Percentiles rank a stretch among this genome's conserved stretches.
phyloP scores from a whole-genome alignment of 2,113 vertebrate genomes.

The Rhynchomys soricoides region DNA sequence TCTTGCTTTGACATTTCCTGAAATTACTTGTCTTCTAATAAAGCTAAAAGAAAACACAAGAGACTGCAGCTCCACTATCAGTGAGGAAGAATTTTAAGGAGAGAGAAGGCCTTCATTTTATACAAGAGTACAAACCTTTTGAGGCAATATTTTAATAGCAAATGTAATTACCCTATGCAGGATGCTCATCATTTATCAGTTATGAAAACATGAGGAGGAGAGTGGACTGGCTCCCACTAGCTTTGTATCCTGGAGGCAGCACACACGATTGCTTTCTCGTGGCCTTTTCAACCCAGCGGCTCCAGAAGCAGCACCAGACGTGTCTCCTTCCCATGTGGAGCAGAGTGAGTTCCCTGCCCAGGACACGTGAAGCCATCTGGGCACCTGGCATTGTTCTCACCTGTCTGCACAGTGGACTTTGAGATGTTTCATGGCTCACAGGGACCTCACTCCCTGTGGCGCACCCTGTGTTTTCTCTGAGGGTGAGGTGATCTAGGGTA shows the following conservation, averaged over 20 bases:
- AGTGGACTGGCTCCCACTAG: not conserved
- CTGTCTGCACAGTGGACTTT: constrained; percentile 35
- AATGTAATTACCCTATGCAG: not conserved
- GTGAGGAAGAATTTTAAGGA: constrained; percentile 16
- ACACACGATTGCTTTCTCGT: not conserved
- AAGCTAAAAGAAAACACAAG: constrained; percentile 13
- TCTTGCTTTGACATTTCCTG: constrained; percentile 40
- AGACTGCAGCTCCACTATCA: constrained; percentile 6
- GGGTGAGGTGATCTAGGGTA: not conserved
- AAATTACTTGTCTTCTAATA: constrained; percentile 51
- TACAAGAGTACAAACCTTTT: not conserved
- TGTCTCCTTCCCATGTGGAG: not conserved
- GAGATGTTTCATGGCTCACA: not conserved
- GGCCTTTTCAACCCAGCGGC: not conserved
- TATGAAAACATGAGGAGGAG: not conserved
- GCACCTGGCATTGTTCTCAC: not conserved
- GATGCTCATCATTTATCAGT: not conserved
- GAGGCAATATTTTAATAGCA: constrained; percentile 18
- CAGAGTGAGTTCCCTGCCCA: not conserved
- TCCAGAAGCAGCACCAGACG: not conserved
- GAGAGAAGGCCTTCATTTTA: constrained; percentile 9
- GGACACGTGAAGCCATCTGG: not conserved
- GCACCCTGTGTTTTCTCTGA: constrained; percentile 38
- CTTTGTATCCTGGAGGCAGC: not conserved
- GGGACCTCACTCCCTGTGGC: not conserved